phyloP scores from a whole-genome alignment of 2,888 invertebrate species.

The Cephonodes hylas region DNA sequence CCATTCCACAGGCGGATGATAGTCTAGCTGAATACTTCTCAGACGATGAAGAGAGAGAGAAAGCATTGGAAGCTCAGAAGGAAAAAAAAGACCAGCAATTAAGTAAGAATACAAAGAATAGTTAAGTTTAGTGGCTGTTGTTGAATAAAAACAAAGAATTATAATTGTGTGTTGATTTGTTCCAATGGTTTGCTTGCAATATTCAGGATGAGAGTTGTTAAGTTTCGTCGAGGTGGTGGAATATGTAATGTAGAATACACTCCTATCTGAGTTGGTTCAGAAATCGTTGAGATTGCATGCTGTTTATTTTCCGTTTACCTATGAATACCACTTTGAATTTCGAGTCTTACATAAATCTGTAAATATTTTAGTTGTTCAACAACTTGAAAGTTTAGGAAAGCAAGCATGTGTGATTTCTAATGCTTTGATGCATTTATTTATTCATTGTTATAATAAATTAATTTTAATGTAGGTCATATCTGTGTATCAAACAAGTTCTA shows the following conservation, averaged over 20 bases:
- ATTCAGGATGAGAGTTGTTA: background rate
- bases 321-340: too few species aligned
- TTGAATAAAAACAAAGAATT: constrained; percentile 23
- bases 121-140: constrained; percentile 46
- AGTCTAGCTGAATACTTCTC: constrained; percentile 73
- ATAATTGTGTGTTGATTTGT: constrained; percentile 5
- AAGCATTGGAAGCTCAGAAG: constrained; percentile 59
- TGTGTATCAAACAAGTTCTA: background rate
- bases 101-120: constrained; percentile 58
- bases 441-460: background rate
- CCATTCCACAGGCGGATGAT: constrained; percentile 53
- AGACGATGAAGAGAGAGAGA: constrained; percentile 75
- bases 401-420: background rate
- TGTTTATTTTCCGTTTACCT: too few species aligned
- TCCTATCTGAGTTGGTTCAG: too few species aligned
- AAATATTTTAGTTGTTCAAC: too few species aligned
- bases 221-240: background rate
- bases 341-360: background rate
- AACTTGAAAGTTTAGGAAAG: too few species aligned
- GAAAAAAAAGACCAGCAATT: constrained; percentile 58
- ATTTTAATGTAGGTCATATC: background rate
- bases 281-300: too few species aligned
- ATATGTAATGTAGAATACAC: too few species aligned
- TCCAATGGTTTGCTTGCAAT: background rate
- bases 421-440: background rate